phyloP scores from a whole-genome alignment of 2,113 vertebrate genomes.

The Syrmaticus mikado region DNA sequence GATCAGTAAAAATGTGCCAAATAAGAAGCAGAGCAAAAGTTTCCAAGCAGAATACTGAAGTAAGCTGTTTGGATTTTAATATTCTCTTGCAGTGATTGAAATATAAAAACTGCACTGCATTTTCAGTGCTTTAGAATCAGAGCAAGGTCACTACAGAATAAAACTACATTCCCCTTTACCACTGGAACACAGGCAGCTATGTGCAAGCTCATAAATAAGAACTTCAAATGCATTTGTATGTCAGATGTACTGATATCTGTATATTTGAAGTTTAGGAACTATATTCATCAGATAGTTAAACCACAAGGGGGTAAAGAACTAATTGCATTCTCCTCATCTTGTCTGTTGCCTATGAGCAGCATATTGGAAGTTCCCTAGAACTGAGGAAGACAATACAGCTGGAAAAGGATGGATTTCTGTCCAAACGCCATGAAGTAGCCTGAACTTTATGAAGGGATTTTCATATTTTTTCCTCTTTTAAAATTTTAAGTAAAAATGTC shows the following conservation, averaged over 20 bases:
- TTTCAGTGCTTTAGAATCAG: background rate
- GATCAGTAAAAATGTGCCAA: background rate
- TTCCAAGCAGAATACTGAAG: background rate
- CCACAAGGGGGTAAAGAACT: background rate
- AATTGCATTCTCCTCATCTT: background rate
- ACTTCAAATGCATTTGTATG: slow-evolving; percentile 1
- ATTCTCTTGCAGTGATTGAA: background rate
- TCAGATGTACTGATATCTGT: background rate
- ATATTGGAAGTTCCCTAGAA: background rate
- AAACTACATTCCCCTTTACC: background rate
- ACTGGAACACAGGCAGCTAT: background rate
- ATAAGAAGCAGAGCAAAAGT: background rate
- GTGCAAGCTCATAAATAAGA: slow-evolving; percentile 2
- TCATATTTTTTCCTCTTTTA: background rate
- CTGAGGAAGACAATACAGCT: background rate
- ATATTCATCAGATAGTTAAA: background rate
- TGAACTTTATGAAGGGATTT: background rate
- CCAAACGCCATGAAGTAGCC: background rate
- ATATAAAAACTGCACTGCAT: background rate
- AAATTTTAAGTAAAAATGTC: background rate
- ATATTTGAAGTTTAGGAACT: background rate
- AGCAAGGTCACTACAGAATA: background rate
- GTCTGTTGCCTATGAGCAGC: background rate
- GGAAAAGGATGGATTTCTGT: background rate
- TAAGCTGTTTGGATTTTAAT: background rate